A percentile compares a stretch with the other conserved stretches of the same genome.
phyloP scores from a whole-genome alignment of 2,797 vertebrate genomes.

The Oryzias sinensis region DNA sequence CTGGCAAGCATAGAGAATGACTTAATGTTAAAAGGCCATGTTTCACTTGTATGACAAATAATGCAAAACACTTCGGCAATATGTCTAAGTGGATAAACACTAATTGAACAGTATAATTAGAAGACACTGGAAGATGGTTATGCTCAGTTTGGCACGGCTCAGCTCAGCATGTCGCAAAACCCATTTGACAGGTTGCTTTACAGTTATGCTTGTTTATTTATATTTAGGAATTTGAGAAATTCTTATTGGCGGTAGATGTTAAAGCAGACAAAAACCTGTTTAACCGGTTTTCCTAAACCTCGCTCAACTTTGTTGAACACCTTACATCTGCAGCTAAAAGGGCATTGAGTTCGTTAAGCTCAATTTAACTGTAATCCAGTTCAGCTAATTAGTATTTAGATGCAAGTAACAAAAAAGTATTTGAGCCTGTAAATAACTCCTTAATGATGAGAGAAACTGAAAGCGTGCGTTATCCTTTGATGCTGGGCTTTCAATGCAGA shows the following conservation, averaged over 20 bases:
- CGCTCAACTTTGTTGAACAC: too few species aligned
- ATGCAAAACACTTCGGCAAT: constrained; percentile 52
- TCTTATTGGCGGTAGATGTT: constrained; percentile 5
- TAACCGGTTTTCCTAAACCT: too few species aligned
- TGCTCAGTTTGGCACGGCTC: constrained; percentile 60
- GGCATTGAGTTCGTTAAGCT: too few species aligned
- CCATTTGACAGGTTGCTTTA: constrained; percentile 29
- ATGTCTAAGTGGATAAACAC: constrained; percentile 65
- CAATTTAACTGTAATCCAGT: too few species aligned
- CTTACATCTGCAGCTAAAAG: too few species aligned
- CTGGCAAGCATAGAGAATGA: constrained; percentile 49
- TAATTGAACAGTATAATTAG: constrained; percentile 71
- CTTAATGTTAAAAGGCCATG: constrained; percentile 58
- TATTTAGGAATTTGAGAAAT: background rate
- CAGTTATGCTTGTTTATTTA: constrained; percentile 8
- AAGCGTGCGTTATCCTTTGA: background rate
- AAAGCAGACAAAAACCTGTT: too few species aligned
- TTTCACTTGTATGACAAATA: constrained; percentile 56
- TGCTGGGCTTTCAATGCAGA: background rate
- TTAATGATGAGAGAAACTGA: background rate
- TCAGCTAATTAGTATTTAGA: background rate
- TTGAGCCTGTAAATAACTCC: too few species aligned
- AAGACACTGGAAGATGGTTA: constrained; percentile 52
- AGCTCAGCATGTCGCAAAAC: constrained; percentile 37
- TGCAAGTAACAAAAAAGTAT: too few species aligned